Conservation (phyloP, 1,140 invertebrate species). For the Hylaeus volcanicus region DNA sequence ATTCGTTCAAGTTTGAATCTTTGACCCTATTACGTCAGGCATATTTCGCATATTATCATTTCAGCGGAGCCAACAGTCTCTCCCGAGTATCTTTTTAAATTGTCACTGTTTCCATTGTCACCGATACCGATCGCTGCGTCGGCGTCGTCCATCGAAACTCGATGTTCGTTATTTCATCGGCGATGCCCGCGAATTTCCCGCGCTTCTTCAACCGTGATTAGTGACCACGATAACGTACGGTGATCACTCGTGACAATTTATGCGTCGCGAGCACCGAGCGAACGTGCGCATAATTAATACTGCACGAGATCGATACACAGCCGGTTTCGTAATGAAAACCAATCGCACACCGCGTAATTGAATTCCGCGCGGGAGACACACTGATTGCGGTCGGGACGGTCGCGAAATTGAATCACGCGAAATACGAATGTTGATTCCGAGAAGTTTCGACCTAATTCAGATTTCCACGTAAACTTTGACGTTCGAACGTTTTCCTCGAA, state of each 20-base stretch:
- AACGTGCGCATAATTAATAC: slow-evolving; percentile 33
- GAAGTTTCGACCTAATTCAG: not conserved
- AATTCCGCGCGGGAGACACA: slow-evolving; percentile 8
- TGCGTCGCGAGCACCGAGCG: not conserved
- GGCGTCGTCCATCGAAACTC: no score
- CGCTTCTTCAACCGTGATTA: not conserved
- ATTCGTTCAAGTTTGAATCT: no score
- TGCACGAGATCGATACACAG: slow-evolving; percentile 17
- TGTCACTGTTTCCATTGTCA: no score
- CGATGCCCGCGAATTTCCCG: not conserved
- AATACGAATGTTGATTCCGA: not conserved
- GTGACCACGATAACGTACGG: not conserved
- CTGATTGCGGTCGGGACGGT: slow-evolving; percentile 16
- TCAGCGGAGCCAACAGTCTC: no score
- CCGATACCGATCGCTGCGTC: no score
- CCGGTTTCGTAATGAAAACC: slow-evolving; percentile 46
- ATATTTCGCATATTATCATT: no score
- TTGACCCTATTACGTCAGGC: no score
- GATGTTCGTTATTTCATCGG: not conserved
- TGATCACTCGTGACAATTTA: slow-evolving; percentile 5
- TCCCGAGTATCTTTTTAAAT: no score
- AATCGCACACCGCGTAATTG: slow-evolving; percentile 36
- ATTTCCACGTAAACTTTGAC: not conserved
- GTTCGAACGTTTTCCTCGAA: no score
- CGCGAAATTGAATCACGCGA: not conserved